Percentiles rank a stretch among this genome's conserved stretches.
Conservation (phyloP, 1,140 invertebrate species). For the Tetranychus cinnabarinus region DNA sequence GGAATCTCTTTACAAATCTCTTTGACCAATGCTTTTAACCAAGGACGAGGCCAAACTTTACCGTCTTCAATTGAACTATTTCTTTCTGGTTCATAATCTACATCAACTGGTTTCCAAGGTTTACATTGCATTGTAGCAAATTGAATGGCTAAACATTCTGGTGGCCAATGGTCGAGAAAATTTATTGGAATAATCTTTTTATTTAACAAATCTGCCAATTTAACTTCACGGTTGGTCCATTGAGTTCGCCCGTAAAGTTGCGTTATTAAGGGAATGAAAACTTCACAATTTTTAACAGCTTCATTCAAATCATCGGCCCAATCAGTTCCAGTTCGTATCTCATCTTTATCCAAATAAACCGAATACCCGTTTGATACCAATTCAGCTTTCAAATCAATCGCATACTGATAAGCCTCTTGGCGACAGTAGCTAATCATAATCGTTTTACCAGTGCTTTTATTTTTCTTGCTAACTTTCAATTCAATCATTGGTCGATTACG, state of each 20-base stretch:
- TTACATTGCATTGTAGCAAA: conserved; percentile 23
- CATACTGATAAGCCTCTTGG: conserved; percentile 22
- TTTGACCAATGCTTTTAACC: background rate
- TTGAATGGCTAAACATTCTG: conserved; percentile 25
- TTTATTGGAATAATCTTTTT: conserved; percentile 25
- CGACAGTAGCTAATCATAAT: conserved; percentile 25
- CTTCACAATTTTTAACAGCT: conserved; percentile 23
- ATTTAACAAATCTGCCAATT: conserved; percentile 24
- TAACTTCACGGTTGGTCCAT: conserved; percentile 28
- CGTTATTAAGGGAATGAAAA: conserved; percentile 26
- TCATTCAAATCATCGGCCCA: conserved; percentile 27
- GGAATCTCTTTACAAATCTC: background rate
- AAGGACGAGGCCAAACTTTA: background rate
- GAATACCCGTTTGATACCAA: conserved; percentile 19
- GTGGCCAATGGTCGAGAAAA: conserved; percentile 24
- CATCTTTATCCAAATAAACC: conserved; percentile 26
- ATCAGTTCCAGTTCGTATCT: conserved; percentile 24
- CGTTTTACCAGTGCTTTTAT: conserved; percentile 15
- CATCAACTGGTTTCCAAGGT: conserved; percentile 7
- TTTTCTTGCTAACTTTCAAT: conserved; percentile 12
- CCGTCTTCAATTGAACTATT: background rate
- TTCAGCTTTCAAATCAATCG: conserved; percentile 21
- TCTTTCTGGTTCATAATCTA: background rate
- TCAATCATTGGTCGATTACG: background rate
- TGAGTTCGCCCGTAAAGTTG: conserved; percentile 24